Conservation (phyloP, 2,113 vertebrate species). For the Pterocles burchelli region DNA sequence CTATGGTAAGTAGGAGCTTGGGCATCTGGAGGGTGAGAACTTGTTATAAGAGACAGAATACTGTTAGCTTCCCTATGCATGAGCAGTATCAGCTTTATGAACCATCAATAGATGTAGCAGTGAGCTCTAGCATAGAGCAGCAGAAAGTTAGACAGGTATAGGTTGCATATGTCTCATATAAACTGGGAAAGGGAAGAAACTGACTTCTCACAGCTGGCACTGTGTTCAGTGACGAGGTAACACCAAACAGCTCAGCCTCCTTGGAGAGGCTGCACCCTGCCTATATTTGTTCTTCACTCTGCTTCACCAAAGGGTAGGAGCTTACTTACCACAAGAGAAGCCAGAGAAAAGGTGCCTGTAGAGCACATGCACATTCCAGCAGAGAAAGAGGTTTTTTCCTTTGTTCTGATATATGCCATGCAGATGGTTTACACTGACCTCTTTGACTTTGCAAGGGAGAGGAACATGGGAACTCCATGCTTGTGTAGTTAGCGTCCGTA, state of each 20-base stretch:
- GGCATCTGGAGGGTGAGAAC: not conserved
- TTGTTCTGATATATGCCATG: not conserved
- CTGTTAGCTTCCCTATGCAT: not conserved
- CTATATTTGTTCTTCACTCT: not conserved
- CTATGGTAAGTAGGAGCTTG: not conserved
- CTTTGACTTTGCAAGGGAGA: not conserved
- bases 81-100: not conserved
- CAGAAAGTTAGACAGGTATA: not conserved
- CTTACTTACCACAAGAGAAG: not conserved
- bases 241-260: not conserved
- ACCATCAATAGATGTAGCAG: rapidly evolving
- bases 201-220: not conserved
- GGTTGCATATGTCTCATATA: not conserved
- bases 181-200: not conserved
- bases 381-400: not conserved
- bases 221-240: not conserved
- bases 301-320: not conserved
- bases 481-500: not conserved
- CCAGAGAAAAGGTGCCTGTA: not conserved
- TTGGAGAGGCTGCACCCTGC: not conserved
- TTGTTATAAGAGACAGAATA: not conserved
- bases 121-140: not conserved
- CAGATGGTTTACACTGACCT: not conserved
- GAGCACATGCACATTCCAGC: not conserved
- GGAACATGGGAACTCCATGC: not conserved